Percentiles rank a stretch among this genome's conserved stretches.
Conservation (phyloP, 2,113 vertebrate species). For the Willisornis vidua region DNA sequence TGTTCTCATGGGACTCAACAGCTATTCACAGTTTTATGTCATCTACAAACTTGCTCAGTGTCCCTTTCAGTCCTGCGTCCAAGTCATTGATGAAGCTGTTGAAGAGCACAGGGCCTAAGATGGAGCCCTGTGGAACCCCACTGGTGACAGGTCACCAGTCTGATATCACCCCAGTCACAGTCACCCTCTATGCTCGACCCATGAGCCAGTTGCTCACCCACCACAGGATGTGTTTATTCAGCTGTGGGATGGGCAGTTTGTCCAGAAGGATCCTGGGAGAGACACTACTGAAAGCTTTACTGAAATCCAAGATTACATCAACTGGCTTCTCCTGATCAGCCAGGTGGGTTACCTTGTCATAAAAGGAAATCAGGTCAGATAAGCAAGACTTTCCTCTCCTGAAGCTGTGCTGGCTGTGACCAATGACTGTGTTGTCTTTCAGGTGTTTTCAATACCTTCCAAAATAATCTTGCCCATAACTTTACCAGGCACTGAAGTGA, state of each 20-base stretch:
- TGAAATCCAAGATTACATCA: not conserved
- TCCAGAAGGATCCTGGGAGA: not conserved
- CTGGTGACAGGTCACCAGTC: not conserved
- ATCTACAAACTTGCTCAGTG: not conserved
- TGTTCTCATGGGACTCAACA: not conserved
- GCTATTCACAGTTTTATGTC: not conserved
- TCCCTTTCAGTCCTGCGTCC: not conserved
- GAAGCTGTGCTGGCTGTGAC: not conserved
- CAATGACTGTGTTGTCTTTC: not conserved
- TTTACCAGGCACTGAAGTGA: not conserved
- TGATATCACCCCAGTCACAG: not conserved
- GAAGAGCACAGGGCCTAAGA: not conserved
- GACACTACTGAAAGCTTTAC: not conserved
- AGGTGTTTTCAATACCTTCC: not conserved
- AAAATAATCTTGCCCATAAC: not conserved
- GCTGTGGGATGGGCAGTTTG: not conserved
- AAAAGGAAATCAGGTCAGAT: not conserved
- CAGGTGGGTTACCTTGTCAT: not conserved
- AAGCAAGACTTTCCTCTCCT: not conserved
- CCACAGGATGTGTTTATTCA: not conserved
- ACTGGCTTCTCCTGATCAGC: not conserved
- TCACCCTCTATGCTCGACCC: not conserved
- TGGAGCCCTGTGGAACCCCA: not conserved
- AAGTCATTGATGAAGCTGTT: not conserved
- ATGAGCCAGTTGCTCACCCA: not conserved